Percentiles rank a stretch among this genome's conserved stretches.
These are phyloP conservation scores for Cheilosia vernalis DNA, from an alignment of 2,888 invertebrate genomes.

Conservation along the genomic window DNA sequence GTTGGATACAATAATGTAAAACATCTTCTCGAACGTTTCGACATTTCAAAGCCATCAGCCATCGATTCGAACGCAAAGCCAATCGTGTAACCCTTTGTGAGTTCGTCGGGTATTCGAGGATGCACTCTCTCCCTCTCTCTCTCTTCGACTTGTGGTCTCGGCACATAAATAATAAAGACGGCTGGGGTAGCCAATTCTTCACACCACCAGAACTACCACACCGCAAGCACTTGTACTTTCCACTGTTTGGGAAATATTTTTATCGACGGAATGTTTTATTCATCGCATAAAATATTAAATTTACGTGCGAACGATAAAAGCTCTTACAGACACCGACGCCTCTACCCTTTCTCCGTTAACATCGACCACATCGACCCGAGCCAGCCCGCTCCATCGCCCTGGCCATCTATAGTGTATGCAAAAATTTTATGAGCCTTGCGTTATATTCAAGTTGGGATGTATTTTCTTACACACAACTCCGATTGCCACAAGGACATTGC, in stretches of 20 bases:
- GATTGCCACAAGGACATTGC: constrained; percentile 37
- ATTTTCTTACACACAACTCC: constrained; percentile 57
- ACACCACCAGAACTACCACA: constrained; percentile 36
- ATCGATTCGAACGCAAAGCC: constrained; percentile 38
- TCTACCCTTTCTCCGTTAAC: background rate
- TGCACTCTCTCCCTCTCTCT: background rate
- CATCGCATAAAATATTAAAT: constrained; percentile 73
- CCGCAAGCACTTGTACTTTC: constrained; percentile 57
- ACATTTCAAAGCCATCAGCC: constrained; percentile 44
- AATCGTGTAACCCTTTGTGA: constrained; percentile 57
- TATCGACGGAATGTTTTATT: constrained; percentile 72
- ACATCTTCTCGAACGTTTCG: constrained; percentile 23
- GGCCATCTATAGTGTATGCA: constrained; percentile 50
- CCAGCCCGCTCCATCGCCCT: background rate
- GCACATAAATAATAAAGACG: constrained; percentile 65
- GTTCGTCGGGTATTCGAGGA: constrained; percentile 5
- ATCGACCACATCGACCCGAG: background rate
- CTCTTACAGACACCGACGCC: constrained; percentile 47
- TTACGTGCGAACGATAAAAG: constrained; percentile 70
- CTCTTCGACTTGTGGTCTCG: constrained; percentile 40
- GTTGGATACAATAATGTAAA: constrained; percentile 26
- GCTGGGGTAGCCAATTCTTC: constrained; percentile 40
- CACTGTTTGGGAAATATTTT: constrained; percentile 64
- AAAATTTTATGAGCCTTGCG: constrained; percentile 62
- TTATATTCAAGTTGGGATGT: constrained; percentile 53